These are phyloP conservation scores for Eurystomus gularis DNA, from an alignment of 2,113 vertebrate genomes.

Conservation along the genomic window DNA sequence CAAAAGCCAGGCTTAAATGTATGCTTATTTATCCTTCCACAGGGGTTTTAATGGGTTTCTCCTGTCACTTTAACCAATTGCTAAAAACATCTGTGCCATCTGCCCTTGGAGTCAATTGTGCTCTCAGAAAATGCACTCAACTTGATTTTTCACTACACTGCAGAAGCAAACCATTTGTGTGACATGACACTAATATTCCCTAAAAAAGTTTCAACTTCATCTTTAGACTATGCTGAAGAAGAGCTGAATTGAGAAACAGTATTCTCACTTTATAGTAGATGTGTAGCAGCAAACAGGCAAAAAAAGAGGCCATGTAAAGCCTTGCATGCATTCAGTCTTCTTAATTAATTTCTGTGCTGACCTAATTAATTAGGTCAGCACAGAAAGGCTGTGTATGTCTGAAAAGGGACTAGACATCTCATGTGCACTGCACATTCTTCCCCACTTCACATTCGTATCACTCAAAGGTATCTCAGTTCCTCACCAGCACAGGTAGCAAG, in stretches of 20 bases:
- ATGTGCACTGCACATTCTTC: neutral
- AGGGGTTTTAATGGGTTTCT: constrained; percentile 5
- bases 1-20: neutral
- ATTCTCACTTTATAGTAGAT: neutral
- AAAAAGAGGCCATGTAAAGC: neutral
- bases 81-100: constrained; percentile 13
- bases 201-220: neutral
- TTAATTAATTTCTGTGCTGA: too few relatives aligned
- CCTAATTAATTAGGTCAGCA: neutral
- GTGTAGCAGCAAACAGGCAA: neutral
- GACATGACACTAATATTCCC: neutral
- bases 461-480: neutral
- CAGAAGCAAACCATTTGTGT: neutral
- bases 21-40: neutral
- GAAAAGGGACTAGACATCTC: neutral
- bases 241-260: neutral
- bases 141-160: neutral
- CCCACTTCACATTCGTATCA: neutral
- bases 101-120: neutral
- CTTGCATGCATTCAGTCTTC: neutral
- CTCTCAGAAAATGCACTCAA: neutral
- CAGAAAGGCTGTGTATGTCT: neutral
- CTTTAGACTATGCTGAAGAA: neutral
- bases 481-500: neutral
- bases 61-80: constrained; percentile 8